These are phyloP conservation scores for Hydrotaea diabolus DNA, from an alignment of 2,888 invertebrate species.

Conservation along the genomic window DNA sequence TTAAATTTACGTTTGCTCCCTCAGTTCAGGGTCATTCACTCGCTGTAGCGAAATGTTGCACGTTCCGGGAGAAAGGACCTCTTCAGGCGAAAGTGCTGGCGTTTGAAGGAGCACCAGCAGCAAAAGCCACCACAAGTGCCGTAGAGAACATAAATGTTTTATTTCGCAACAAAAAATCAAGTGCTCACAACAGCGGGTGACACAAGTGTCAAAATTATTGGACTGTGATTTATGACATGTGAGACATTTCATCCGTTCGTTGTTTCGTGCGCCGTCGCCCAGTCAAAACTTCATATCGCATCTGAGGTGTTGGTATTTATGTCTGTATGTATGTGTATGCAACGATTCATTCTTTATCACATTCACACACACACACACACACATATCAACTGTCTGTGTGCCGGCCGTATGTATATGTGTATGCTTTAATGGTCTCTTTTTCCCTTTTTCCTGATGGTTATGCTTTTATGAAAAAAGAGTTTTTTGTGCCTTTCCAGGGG, in stretches of 20 bases:
- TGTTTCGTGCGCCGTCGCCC: neutral
- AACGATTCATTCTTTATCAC: neutral
- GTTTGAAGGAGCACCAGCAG: slow-evolving; percentile 42
- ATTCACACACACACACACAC: neutral
- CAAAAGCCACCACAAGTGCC: slow-evolving; percentile 36
- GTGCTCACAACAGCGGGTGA: slow-evolving; percentile 58
- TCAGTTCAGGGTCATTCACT: slow-evolving; percentile 35
- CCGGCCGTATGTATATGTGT: slow-evolving; percentile 24
- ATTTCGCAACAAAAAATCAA: slow-evolving; percentile 47
- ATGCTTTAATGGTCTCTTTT: slow-evolving; percentile 51
- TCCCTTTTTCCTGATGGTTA: slow-evolving; percentile 33
- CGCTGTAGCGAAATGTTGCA: slow-evolving; percentile 49
- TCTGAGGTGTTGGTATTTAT: slow-evolving; percentile 34
- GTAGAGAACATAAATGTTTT: slow-evolving; percentile 43
- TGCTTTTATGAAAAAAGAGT: slow-evolving; percentile 42
- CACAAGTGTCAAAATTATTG: slow-evolving; percentile 66
- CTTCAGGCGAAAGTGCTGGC: slow-evolving; percentile 36
- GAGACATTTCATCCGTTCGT: slow-evolving; percentile 52
- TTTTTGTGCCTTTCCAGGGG: slow-evolving; percentile 33
- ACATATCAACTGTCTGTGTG: neutral
- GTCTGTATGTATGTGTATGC: no score
- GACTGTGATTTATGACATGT: slow-evolving; percentile 64
- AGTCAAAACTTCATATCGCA: slow-evolving; percentile 6
- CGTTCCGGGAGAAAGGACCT: slow-evolving; percentile 47
- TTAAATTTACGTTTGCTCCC: slow-evolving; percentile 50